Evolutionary conservation across 2,797 vertebrate species (phyloP), one percentile per base, ranked within the genome.

Genomic region (Peromyscus aztecus): DNA sequence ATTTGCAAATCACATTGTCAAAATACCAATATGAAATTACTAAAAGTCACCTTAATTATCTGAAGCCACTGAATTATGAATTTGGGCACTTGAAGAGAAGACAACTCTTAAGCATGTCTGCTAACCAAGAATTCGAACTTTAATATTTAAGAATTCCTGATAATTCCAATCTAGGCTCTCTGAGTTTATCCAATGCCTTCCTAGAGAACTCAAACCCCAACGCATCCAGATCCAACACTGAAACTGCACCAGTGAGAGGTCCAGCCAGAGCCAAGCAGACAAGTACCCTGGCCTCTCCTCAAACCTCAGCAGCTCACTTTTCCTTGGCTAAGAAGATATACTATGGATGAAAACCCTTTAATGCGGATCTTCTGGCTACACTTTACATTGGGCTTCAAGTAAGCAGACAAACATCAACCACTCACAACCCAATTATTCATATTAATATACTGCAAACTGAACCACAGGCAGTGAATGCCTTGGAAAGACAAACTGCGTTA

Each of bases 91-190:
- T 84, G 10, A 91, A 86, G 73, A 94, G 91, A 34, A 81, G 49
- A 46, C 81, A 89, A 43, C 10, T 78, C 73, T 57, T 76, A 82
- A 84, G 73, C 19, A 77, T 12, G 23, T 34, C 37, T 78, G n/a
- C 34, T 63, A 92, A 82, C 69, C 75, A 95, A 91, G 57, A 94
- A 85, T 84, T 86, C 61, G 61, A 90, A 88, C 37, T 94, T 88
- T 73, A 78, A 57, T 86, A 86, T 71, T 46, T 69, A 92, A 94
- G 71, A 29, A 16, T n/a, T 65, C 63, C 82, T 46, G 40, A 21
- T 76, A 16, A 87, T 46, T 92, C 73, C 81, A 94, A 59, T 84
- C 82, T 12, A 76, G 29, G 29, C 78, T 88, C 59, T 78, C 34
- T 81, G 63, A 27, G 6, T 92, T 63, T 59, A 77, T 73, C 24